Evolutionary conservation across 2,797 vertebrate genomes (phyloP).

Genomic region (Menidia menidia): DNA sequence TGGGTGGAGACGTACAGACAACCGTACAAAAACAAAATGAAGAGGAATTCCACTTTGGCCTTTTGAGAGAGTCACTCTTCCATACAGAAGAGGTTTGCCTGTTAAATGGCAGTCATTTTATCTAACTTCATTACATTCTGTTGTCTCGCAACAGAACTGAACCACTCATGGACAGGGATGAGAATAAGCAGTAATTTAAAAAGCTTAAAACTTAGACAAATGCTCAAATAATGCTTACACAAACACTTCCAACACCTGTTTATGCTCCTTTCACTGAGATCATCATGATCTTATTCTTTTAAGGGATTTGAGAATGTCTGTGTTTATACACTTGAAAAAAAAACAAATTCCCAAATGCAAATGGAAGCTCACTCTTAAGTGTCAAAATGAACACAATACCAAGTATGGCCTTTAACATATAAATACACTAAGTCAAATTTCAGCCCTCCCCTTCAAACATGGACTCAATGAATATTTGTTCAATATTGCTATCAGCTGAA

Average conservation of each 20-base stretch:
- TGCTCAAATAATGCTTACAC: conserved; percentile 5
- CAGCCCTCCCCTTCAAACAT: conserved; percentile 24
- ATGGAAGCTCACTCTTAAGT: too few species aligned
- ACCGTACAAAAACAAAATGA: too few species aligned
- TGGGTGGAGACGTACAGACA: too few species aligned
- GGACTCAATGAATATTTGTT: conserved; percentile 1
- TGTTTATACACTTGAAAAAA: neutral
- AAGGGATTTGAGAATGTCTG: too few species aligned
- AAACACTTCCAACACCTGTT: neutral
- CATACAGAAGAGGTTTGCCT: too few species aligned
- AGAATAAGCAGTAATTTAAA: neutral
- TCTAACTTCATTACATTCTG: neutral
- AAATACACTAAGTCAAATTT: conserved; percentile 38
- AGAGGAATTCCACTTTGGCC: too few species aligned
- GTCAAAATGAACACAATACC: conserved; percentile 19
- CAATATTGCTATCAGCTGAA: conserved; percentile 18
- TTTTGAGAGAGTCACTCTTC: too few species aligned
- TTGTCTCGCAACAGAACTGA: neutral
- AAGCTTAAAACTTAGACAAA: neutral
- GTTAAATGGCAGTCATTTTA: too few species aligned
- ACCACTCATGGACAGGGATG: too few species aligned
- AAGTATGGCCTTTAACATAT: conserved; percentile 2
- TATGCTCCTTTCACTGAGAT: conserved; percentile 9
- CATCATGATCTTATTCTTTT: conserved; percentile 17
- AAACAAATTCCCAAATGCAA: neutral